Base-by-base conservation (phyloP, 2,797 vertebrate genomes). In the Coendou prehensilis region DNA sequence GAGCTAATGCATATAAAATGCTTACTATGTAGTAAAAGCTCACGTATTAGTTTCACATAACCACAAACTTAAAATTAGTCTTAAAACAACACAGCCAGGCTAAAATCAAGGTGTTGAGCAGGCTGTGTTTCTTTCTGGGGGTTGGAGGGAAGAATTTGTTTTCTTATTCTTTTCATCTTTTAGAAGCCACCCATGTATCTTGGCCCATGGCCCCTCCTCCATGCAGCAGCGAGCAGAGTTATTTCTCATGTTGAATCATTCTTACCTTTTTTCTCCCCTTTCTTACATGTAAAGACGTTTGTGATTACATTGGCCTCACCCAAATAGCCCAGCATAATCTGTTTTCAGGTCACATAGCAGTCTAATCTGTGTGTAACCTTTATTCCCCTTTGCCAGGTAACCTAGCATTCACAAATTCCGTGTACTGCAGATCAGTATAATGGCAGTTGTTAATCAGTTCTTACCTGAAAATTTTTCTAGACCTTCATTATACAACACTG, bases 381-480 rank as follows among this genome's bases (percentile, higher is more conserved):
- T 54, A 85, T 93, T 87, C 41, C 37, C 17, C 37, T 81, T 86
- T 96, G 63, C 52, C 30, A 6, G 37, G 20, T 84, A 69, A 88
- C 22, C 47, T 56, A 71, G 84, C 2, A 45, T 56, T 91, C 45
- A 81, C 78, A 94, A 80, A 91, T 91, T 88, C 2, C 33, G 88
- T 30, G 28, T 17, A 69, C 84, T 95, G 30, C 41, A 93, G 52
- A n/a, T 64, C 28, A 83, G 41, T 95, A 82, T 41, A 89, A 59
- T 64, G 20, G 15, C 79, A 93, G 6, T 26, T 89, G 23, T 86
- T 93, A 61, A 81, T 89, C 67, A 86, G 45, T 93, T 94, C 23
- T 87, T 93, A 22, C 30, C 75, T 89, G 67, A 84, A 90, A 33
- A n/a, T 75, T 78, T 92, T 96, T 84, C 84, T 79, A 76, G 73